Evolutionary conservation across 1,140 invertebrate species (phyloP).

Genomic region (Vollenhovia emeryi): DNA sequence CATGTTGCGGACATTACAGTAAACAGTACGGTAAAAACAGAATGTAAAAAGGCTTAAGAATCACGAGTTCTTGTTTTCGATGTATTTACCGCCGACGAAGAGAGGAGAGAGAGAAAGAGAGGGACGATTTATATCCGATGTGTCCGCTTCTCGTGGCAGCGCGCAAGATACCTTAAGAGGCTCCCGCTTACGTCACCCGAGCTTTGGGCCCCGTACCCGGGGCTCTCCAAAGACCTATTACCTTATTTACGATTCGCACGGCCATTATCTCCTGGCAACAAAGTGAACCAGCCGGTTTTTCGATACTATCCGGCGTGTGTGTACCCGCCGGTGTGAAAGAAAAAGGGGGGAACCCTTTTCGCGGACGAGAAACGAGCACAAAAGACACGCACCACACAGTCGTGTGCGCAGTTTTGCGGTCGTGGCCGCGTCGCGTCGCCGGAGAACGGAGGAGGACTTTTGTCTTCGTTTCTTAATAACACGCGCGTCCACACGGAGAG

Average conservation of each 20-base stretch:
- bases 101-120: neutral
- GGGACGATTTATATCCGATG: conserved; percentile 29
- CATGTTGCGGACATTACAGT: neutral
- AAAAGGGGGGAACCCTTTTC: conserved; percentile 54
- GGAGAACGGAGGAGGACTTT: conserved; percentile 64
- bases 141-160: conserved; percentile 41
- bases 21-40: neutral
- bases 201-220: conserved; percentile 64
- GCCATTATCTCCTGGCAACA: conserved; percentile 76
- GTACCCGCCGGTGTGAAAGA: conserved; percentile 67
- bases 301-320: conserved; percentile 65
- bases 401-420: conserved; percentile 53
- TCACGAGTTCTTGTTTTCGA: conserved; percentile 22
- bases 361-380: conserved; percentile 73
- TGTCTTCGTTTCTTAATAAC: conserved; percentile 73
- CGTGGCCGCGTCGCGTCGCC: conserved; percentile 53
- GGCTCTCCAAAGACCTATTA: conserved; percentile 73
- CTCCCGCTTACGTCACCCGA: conserved; percentile 72
- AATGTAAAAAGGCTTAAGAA: neutral
- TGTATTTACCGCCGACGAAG: conserved; percentile 1
- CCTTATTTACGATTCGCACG: conserved; percentile 77
- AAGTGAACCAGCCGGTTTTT: conserved; percentile 77
- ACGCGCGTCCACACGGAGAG: conserved; percentile 42
- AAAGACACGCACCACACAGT: conserved; percentile 60
- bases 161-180: conserved; percentile 63